Base-by-base conservation (phyloP, 2,888 invertebrate species). In the Adelphocoris suturalis region DNA sequence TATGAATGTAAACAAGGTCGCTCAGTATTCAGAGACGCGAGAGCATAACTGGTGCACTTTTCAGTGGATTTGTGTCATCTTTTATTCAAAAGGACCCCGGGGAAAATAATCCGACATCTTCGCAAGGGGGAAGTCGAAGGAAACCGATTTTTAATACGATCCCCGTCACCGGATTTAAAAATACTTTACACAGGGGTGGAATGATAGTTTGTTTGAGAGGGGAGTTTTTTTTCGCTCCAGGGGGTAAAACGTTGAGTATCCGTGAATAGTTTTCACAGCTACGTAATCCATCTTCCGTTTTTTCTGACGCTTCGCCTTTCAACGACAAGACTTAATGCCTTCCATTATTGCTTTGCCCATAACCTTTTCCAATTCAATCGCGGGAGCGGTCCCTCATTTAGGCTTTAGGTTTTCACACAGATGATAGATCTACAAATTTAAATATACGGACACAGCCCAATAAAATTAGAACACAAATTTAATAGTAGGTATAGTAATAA, bases 1-100 rank as follows among this genome's bases (percentile, higher is more conserved):
- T 78, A 78, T 78, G 76, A 76, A 78, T 78, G 78, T 78, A 78
- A 78, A 78, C 46, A 78, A 46, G 78, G 28, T 14, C 78, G 78
- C 46, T 78, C 78, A 78, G 78, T 78, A 78, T 78, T 78, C 78
- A 78, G 19, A 78, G 46, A 46, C 78, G 37, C 19, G 37, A 37
- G 19, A 46, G 28, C 14, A 28, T 46, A 78, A 78, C 78, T 78
- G 78, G 78, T 78, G 78, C 78, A 78, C 78, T 78, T 78, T 78
- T 46, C 14, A 46, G 37, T 14, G 46, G 78, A 78, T 78, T 78
- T 78, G 78, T 78, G 78, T 16, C 78, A 78, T 78, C 78, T 78
- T 78, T 37, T 78, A 78, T 78, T 78, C 78, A 78, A 19, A 11
- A 78, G 19, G 78, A 19, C 23, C 27, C 0, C n/a, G 0, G 37